phyloP scores from a whole-genome alignment of 2,113 vertebrate species.

The Seriola dumerili region DNA sequence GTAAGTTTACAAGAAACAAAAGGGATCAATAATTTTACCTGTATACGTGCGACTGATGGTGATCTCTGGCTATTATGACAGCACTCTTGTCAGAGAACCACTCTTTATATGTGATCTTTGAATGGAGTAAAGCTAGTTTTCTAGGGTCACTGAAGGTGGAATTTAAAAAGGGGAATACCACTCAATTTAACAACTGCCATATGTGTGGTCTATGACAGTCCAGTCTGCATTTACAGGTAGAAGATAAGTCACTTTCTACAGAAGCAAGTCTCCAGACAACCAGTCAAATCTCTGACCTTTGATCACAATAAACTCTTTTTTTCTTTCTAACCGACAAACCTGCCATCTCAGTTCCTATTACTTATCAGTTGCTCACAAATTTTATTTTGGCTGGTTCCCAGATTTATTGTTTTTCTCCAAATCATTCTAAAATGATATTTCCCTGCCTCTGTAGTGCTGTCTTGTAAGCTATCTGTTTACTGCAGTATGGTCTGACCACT shows the following conservation, averaged over 20 bases:
- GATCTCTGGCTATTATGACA: background rate
- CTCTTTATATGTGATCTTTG: background rate
- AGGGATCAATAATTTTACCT: background rate
- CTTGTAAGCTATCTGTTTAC: background rate
- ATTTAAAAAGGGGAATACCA: conserved; percentile 44
- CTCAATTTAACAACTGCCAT: conserved; percentile 61
- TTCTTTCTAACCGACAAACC: conserved; percentile 6
- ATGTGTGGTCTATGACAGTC: conserved; percentile 12
- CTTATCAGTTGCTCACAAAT: background rate
- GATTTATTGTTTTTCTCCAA: background rate
- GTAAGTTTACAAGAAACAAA: conserved; percentile 37
- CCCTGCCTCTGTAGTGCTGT: background rate
- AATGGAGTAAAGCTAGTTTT: background rate
- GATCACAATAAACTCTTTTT: conserved; percentile 5
- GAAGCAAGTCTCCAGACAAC: conserved; percentile 4
- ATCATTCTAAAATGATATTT: background rate
- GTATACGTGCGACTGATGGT: background rate
- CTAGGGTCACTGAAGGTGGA: conserved; percentile 21
- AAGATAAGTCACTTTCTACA: background rate
- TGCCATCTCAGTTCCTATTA: background rate
- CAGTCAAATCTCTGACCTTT: background rate
- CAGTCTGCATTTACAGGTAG: conserved; percentile 27
- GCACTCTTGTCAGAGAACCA: background rate
- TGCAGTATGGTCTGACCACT: conserved; percentile 29
- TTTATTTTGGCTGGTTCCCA: background rate